Conservation (phyloP, 1,140 invertebrate species). For the Tetramorium simillimum region DNA sequence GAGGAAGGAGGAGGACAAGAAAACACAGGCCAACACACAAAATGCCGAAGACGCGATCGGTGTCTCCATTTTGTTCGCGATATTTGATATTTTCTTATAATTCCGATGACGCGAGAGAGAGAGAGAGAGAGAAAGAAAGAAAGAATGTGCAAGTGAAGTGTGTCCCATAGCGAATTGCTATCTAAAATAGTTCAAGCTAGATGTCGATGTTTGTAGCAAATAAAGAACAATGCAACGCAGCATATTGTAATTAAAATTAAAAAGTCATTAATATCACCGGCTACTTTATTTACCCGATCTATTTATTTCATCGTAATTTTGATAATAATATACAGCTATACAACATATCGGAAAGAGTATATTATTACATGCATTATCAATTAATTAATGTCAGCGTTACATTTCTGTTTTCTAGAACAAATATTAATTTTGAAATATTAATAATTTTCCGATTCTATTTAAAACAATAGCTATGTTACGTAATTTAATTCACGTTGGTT, state of each 20-base stretch:
- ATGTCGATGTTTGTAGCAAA: slow-evolving; percentile 85
- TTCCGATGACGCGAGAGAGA: slow-evolving; percentile 68
- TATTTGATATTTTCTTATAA: slow-evolving; percentile 84
- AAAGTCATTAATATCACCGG: slow-evolving; percentile 76
- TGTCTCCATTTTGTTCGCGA: slow-evolving; percentile 83
- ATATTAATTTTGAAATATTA: slow-evolving; percentile 10
- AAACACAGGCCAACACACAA: slow-evolving; percentile 43
- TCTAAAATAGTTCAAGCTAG: slow-evolving; percentile 85
- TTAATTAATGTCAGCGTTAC: neutral
- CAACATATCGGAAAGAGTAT: neutral
- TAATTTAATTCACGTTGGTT: neutral
- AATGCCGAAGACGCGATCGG: slow-evolving; percentile 66
- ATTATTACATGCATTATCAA: neutral
- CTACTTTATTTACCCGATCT: slow-evolving; percentile 56
- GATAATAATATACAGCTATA: neutral
- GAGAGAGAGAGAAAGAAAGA: slow-evolving; percentile 55
- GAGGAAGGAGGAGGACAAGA: neutral
- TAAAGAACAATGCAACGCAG: slow-evolving; percentile 80
- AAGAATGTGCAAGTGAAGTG: slow-evolving; percentile 61
- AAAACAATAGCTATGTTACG: neutral
- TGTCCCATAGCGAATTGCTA: slow-evolving; percentile 81
- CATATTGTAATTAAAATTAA: slow-evolving; percentile 84
- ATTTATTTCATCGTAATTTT: neutral
- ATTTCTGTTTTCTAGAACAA: neutral
- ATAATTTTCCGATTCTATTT: neutral